Percentiles rank a stretch among this genome's conserved stretches.
Evolutionary conservation across 2,797 vertebrate genomes (phyloP).

Genomic region (Aulostomus chinensis): DNA sequence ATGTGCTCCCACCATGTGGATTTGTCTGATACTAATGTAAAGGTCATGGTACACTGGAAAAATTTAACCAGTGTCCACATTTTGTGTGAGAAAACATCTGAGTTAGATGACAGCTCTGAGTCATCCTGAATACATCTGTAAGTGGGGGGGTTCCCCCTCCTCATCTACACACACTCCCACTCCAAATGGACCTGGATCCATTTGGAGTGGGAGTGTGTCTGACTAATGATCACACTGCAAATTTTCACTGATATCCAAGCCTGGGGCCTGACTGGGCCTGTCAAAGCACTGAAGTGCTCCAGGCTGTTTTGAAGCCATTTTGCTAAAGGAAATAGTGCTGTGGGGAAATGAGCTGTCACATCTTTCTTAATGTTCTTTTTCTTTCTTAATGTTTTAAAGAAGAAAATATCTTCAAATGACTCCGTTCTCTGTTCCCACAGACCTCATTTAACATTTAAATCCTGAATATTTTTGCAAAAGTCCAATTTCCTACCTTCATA

Average conservation of each 20-base stretch:
- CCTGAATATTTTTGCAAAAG: too few relatives aligned
- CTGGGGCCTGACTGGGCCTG: conserved; percentile 18
- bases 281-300: background rate
- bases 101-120: conserved; percentile 17
- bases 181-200: conserved; percentile 4
- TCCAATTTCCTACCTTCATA: too few relatives aligned
- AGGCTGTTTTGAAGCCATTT: conserved; percentile 1
- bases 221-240: too few relatives aligned
- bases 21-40: conserved; percentile 6
- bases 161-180: background rate
- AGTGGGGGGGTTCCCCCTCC: conserved; percentile 14
- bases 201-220: conserved; percentile 5
- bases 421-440: background rate
- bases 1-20: background rate
- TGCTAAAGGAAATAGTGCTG: background rate
- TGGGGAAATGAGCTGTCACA: background rate
- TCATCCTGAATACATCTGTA: conserved; percentile 4
- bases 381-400: too few relatives aligned
- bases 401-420: background rate
- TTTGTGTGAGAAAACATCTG: background rate
- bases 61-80: too few relatives aligned
- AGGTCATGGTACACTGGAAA: background rate
- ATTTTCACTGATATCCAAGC: conserved; percentile 14
- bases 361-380: background rate
- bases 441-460: too few relatives aligned